Evolutionary conservation across 2,888 invertebrate genomes (phyloP), one percentile per base, ranked within the genome.

Genomic region (Orchesella flavescens): DNA sequence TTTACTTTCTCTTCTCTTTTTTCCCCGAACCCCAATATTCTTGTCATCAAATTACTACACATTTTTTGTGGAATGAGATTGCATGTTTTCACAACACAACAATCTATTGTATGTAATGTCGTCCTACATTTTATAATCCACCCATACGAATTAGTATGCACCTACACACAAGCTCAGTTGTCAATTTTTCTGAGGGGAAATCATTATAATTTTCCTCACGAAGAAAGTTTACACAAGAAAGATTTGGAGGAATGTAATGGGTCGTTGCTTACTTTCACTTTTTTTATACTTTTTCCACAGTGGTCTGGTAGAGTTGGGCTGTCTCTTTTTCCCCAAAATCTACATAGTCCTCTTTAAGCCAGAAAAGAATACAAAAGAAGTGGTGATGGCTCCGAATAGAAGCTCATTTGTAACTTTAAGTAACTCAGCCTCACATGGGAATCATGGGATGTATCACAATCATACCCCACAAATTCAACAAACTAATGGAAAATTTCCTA

Each of bases 291-390:
- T 19, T 23, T 57, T 49, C 83, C 81, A 3, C 83, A 90, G 92
- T 87, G 92, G 91, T 0, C 89, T 92, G 75, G 92, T 92, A 3
- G 92, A 92, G 85, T 89, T 92, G 55, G 90, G 90, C 7, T 92
- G 92, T 83, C 89, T 92, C 17, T 92, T 92, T 87, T 90, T 92
- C 53, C 92, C 92, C 0, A 92, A 92, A 88, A 89, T 92, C 10
- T 92, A 93, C 89, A 91, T 92, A 69, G 92, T 92, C 2, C 89
- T 93, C 34, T 90, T 91, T 86, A 91, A 91, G 83, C 92, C 92
- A 1, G 91, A 92, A 86, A 92, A 92, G 89, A 93, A 93, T 88
- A 93, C 92, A 0, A 91, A 91, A 83, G 92, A 92, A 86, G 90
- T 91, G 1, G 92, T 93, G 12, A 92, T 93, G 92, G 87, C 89